Percentiles rank a stretch among this genome's conserved stretches.
Conservation (phyloP, 2,888 invertebrate genomes). For the Ommatoiulus sabulosus region DNA sequence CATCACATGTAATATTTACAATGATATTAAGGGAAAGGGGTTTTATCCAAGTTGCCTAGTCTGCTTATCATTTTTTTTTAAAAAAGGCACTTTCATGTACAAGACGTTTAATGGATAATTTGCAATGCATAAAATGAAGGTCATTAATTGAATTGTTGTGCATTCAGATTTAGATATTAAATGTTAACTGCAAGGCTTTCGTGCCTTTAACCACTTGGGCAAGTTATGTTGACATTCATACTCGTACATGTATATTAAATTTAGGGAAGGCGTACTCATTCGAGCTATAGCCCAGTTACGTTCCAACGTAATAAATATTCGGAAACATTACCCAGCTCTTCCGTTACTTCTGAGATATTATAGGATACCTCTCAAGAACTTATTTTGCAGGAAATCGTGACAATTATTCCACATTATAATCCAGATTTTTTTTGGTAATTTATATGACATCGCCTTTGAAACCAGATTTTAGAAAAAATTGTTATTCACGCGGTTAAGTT, state of each 20-base stretch:
- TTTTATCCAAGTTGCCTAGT: too few species aligned
- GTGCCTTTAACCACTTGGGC: not conserved
- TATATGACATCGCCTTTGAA: not conserved
- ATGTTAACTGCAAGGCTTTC: not conserved
- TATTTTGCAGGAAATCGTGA: not conserved
- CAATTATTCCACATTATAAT: not conserved
- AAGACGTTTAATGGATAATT: not conserved
- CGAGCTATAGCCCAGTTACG: not conserved
- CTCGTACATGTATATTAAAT: not conserved
- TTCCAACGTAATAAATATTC: not conserved
- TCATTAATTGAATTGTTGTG: not conserved
- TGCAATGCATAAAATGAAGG: not conserved
- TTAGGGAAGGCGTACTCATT: not conserved
- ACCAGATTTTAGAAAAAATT: not conserved
- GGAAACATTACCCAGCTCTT: not conserved
- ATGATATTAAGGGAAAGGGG: too few species aligned
- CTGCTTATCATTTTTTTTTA: too few species aligned
- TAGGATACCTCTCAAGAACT: not conserved
- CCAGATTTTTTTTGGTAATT: not conserved
- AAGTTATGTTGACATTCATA: not conserved
- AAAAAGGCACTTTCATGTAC: too few species aligned
- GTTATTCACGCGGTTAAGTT: not conserved
- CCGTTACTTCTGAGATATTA: not conserved
- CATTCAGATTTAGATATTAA: not conserved
- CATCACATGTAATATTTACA: too few species aligned